Evolutionary conservation across 2,888 invertebrate genomes (phyloP), one percentile per base, ranked within the genome.

Genomic region (Cyaniris semiargus): DNA sequence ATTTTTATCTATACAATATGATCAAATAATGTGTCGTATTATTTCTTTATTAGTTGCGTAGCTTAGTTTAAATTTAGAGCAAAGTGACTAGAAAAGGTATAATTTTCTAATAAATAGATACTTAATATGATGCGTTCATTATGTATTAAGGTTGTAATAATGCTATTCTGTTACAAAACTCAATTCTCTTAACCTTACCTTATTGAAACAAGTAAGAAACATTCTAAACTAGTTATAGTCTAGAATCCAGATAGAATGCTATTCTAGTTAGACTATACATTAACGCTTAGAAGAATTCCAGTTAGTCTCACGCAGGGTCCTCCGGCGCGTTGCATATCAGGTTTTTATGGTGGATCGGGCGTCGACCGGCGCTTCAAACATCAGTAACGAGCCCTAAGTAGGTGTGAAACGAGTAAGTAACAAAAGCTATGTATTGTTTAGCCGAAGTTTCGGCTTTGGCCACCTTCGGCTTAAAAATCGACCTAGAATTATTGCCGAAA

Each of bases 291-390:
- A 83, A 83, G 31, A 23, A 66, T 58, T 77, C 76, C 56, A 76
- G 76, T 78, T 60, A 78, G 77, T 78, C 76, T 78, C 81, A 81
- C 81, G 81, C 79, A 78, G 81, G 83, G 80, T 79, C 81, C 78
- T 81, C 81, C 82, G 81, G 80, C 83, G 83, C 82, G 81, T 84
- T 84, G 83, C 83, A 84, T 84, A 83, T 83, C 84, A 84, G 84
- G 83, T 84, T 84, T 84, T 84, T 83, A 81, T 82, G 86, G 87
- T 86, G 86, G 82, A 85, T 83, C 85, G 88, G 88, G 85, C 92
- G 86, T 85, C 89, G 92, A 92, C 91, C 92, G 86, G 86, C 84
- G 86, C 90, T 91, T 92, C 92, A 92, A 90, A 91, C 90, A 87
- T 85, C 86, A 87, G 88, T 92, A 93, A 92, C 91, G 86, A 91